Evolutionary conservation across 1,140 invertebrate species (phyloP).

Genomic region (Bombus polaris): DNA sequence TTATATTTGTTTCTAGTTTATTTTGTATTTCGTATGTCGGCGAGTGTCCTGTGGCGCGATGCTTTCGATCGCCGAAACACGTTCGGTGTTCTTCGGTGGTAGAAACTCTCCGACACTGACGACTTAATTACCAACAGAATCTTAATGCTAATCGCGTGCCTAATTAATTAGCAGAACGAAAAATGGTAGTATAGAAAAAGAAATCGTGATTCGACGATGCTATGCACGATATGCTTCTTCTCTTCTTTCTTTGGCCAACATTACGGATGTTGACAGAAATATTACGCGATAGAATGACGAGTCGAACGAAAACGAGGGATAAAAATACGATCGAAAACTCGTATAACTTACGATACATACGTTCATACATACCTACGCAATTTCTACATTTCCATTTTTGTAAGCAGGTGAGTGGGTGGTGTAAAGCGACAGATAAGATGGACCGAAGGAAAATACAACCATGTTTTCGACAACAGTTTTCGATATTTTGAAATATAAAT

Average conservation of each 20-base stretch:
- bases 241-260: background rate
- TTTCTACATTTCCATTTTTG: background rate
- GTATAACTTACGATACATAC: too few species aligned
- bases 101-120: constrained; percentile 60
- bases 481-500: constrained; percentile 7
- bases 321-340: background rate
- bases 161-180: constrained; percentile 79
- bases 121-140: constrained; percentile 78
- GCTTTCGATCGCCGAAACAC: constrained; percentile 59
- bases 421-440: constrained; percentile 20
- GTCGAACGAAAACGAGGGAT: background rate
- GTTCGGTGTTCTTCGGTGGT: constrained; percentile 54
- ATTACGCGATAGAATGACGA: background rate
- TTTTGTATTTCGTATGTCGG: background rate
- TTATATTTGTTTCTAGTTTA: background rate
- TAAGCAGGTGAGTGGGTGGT: background rate
- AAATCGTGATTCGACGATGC: constrained; percentile 25
- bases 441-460: constrained; percentile 6
- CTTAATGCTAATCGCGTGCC: constrained; percentile 75
- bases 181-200: constrained; percentile 70
- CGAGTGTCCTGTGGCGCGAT: background rate
- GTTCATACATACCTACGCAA: background rate
- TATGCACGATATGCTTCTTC: background rate
- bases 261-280: background rate
- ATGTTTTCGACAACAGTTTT: constrained; percentile 11